Conservation (phyloP, 2,113 vertebrate genomes). For the Phasianus colchicus region DNA sequence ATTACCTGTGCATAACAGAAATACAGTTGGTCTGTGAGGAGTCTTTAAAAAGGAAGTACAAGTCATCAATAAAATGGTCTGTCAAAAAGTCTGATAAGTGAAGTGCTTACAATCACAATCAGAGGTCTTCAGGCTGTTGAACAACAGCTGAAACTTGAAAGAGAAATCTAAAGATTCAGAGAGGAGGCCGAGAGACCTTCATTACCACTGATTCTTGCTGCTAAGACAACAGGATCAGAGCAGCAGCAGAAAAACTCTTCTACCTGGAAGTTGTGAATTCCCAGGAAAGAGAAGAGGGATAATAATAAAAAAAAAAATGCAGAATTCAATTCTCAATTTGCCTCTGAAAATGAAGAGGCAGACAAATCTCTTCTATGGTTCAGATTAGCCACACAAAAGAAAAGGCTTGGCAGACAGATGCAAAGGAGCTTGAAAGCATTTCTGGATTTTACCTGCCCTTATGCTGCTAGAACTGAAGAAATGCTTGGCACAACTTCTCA, state of each 20-base stretch:
- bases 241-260: neutral
- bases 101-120: neutral
- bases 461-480: neutral
- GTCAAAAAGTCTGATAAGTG: neutral
- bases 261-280: neutral
- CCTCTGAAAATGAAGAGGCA: neutral
- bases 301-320: neutral
- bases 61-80: neutral
- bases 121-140: neutral
- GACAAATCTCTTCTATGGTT: neutral
- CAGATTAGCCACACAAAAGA: neutral
- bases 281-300: neutral
- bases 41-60: neutral
- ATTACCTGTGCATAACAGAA: neutral
- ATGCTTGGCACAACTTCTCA: neutral
- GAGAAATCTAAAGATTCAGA: neutral
- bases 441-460: neutral
- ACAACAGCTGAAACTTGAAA: neutral
- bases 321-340: neutral
- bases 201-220: neutral
- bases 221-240: neutral
- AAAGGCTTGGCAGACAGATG: neutral
- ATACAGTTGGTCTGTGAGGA: neutral
- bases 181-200: neutral
- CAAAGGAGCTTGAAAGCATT: neutral